Evolutionary conservation across 2,797 vertebrate species (phyloP).

Genomic region (Bovichtus diacanthus): DNA sequence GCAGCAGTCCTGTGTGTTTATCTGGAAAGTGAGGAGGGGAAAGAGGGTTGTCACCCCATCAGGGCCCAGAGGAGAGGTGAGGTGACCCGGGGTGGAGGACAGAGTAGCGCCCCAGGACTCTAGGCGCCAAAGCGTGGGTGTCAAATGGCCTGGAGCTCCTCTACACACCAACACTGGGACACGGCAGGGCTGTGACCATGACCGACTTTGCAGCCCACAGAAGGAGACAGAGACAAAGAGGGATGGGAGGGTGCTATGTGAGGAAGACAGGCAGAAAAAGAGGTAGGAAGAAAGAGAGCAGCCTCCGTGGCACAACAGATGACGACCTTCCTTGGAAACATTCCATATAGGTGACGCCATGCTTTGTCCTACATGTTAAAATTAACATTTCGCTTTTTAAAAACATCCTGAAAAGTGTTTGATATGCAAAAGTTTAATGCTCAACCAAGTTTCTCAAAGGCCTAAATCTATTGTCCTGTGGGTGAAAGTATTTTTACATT

Average conservation of each 20-base stretch:
- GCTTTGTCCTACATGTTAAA: conserved; percentile 83
- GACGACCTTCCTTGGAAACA: conserved; percentile 79
- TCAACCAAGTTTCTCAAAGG: conserved; percentile 52
- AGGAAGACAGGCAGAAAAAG: conserved; percentile 63
- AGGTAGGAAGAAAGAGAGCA: conserved; percentile 61
- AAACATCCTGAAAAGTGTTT: conserved; percentile 44
- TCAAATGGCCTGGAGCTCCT: conserved; percentile 77
- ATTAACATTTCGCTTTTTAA: conserved; percentile 65
- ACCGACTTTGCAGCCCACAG: conserved; percentile 83
- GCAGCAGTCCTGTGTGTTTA: conserved; percentile 59
- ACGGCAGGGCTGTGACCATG: conserved; percentile 81
- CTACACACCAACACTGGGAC: conserved; percentile 68
- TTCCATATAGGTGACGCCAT: conserved; percentile 71
- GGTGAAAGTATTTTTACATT: conserved; percentile 69
- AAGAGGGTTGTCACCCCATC: conserved; percentile 67
- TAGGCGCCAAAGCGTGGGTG: conserved; percentile 72
- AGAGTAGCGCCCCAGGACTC: conserved; percentile 74
- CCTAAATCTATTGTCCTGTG: conserved; percentile 62
- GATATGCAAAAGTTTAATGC: conserved; percentile 61
- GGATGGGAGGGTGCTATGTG: conserved; percentile 64
- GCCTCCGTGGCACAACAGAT: conserved; percentile 61
- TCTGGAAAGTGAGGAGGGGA: conserved; percentile 53
- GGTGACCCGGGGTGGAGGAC: conserved; percentile 82
- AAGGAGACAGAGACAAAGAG: conserved; percentile 79
- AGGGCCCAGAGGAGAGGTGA: conserved; percentile 78